Evolutionary conservation across 64 coral and sea anemone species (phyloP).

Genomic region (Montipora sp.): DNA sequence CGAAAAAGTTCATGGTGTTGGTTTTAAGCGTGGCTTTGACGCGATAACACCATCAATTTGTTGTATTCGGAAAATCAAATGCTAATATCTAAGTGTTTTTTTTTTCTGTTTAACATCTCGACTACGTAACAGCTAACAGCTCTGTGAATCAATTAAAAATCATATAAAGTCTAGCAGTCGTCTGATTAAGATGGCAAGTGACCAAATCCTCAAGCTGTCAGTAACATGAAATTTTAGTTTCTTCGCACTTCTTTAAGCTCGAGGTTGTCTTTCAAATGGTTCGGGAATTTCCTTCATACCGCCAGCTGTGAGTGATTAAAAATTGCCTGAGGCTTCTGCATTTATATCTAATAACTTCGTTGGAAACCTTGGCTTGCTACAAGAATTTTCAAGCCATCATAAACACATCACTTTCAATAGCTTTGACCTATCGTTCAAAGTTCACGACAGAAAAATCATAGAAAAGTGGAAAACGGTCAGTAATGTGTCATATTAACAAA

Average conservation of each 20-base stretch:
- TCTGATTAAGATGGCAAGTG: too few relatives aligned
- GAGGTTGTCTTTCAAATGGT: not conserved
- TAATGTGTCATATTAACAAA: not conserved
- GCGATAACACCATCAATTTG: not conserved
- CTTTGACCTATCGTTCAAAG: not conserved
- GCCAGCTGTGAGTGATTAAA: not conserved
- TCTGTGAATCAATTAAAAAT: too few relatives aligned
- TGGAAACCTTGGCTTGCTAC: not conserved
- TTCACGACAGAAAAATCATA: not conserved
- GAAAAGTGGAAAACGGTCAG: not conserved
- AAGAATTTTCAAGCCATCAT: not conserved
- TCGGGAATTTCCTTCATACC: constrained; percentile 10
- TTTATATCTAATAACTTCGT: not conserved
- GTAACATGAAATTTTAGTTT: too few relatives aligned
- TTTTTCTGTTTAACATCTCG: too few relatives aligned
- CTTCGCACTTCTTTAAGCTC: too few relatives aligned
- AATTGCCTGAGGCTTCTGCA: constrained; percentile 1
- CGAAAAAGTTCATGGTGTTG: not conserved
- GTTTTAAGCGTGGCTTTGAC: not conserved
- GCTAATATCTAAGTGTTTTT: too few relatives aligned
- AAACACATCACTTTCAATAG: too few relatives aligned
- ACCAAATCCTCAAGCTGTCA: too few relatives aligned
- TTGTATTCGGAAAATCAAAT: too few relatives aligned
- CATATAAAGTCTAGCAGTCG: too few relatives aligned
- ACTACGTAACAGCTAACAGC: too few relatives aligned